Percentiles rank a stretch among this genome's conserved stretches.
These are phyloP conservation scores for Drosophila kepulauana DNA, from an alignment of 1,140 invertebrate species.

Conservation along the genomic window DNA sequence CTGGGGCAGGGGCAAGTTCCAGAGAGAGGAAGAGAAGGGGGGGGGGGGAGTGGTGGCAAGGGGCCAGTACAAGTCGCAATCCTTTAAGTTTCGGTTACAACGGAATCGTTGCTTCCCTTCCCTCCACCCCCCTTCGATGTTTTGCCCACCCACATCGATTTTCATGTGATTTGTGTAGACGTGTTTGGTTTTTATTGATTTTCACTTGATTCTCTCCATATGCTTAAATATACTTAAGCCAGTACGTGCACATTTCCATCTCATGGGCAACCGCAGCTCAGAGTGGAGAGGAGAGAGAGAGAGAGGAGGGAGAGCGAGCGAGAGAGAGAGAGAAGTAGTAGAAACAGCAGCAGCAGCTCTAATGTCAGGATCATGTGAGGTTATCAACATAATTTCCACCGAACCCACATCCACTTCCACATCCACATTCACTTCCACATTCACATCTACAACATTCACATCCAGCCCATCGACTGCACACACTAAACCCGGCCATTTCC, in stretches of 20 bases:
- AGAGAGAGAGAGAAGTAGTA: background rate
- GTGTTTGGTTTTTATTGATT: conserved; percentile 83
- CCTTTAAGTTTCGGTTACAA: conserved; percentile 76
- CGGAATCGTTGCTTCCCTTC: conserved; percentile 25
- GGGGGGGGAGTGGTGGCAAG: background rate
- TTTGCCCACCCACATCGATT: conserved; percentile 62
- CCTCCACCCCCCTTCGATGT: background rate
- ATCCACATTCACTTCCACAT: background rate
- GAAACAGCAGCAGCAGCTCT: conserved; percentile 57
- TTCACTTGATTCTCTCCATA: conserved; percentile 82
- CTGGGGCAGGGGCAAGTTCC: too few relatives aligned
- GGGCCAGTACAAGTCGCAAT: conserved; percentile 50
- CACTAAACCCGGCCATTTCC: conserved; percentile 36
- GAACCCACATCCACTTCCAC: background rate
- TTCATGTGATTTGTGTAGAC: conserved; percentile 83
- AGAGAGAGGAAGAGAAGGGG: background rate
- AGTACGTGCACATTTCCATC: conserved; percentile 76
- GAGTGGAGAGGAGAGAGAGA: background rate
- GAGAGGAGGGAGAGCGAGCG: background rate
- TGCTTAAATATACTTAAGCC: conserved; percentile 82
- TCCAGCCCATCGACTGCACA: conserved; percentile 13
- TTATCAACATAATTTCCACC: conserved; percentile 81
- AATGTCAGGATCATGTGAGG: conserved; percentile 80
- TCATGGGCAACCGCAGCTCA: conserved; percentile 43
- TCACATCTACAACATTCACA: background rate